Base-by-base conservation (phyloP, 2,797 vertebrate genomes). In the Benthosema pterotum region DNA sequence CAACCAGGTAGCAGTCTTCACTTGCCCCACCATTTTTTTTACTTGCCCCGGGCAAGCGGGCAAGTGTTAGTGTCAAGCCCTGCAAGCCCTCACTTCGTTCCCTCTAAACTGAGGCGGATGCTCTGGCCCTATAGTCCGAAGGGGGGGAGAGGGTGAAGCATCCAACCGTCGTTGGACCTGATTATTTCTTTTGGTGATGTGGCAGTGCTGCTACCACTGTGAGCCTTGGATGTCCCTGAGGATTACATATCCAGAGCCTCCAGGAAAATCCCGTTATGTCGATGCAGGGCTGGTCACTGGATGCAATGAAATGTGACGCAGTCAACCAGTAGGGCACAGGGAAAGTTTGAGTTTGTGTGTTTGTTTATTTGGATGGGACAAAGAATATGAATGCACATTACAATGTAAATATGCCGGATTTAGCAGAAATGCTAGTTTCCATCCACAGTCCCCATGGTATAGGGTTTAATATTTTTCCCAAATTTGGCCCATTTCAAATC, bases 151-250 rank as follows among this genome's bases (percentile, higher is more conserved):
- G 57, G 63, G 59, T 42, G 60, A 73, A 65, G 75, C 75, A 77
- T 74, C 67, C 69, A 73, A 60, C 54, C 60, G 63, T 73, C 69
- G 63, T 61, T 51, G 38, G n/a, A 57, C 55, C 68, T 68, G 57
- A 81, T 71, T 76, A 63, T 71, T 63, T 46, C 70, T 66, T 66
- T 66, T 63, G 64, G 65, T 65, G 69, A 63, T 60, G 52, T 75
- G 63, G 60, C 71, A 60, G 64, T 38, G 32, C 7, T 38, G 5
- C 57, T n/a, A n/a, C n/a, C n/a, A n/a, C 15, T 14, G 55, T 71
- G 63, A 62, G 65, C 66, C 67, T 58, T 19, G 43, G 60, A 55
- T 61, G 47, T 86, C 75, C 76, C 79, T 0, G 0, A 69, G 78
- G 84, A 56, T 5, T 46, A 67, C 49, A 64, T 45, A 63, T 66